Evolutionary conservation across 2,888 invertebrate genomes (phyloP), one percentile per base, ranked within the genome.

Genomic region (Syrphus vitripennis): DNA sequence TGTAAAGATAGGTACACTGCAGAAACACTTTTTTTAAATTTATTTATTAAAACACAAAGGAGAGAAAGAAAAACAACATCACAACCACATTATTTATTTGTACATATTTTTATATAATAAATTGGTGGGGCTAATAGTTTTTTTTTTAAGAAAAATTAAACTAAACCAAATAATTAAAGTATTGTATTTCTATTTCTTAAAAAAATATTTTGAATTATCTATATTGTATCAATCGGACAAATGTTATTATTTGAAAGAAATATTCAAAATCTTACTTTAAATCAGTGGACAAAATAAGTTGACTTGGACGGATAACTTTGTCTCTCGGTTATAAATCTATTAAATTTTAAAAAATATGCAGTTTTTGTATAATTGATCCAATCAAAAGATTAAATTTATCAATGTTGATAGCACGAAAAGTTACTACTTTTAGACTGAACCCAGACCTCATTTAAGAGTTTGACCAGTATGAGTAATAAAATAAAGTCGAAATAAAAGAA

Each of bases 41-140:
- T 72, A 24, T 45, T 53, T 19, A 4, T 21, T 31, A 50, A 14
- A 14, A 14, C 14, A 50, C n/a, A 48, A 65, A 24, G 7, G 29
- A 6, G 5, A 4, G 3, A 42, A 26, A 21, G 53, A 65, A 61
- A 67, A 82, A 77, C 48, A 76, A 77, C 77, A 77, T 83, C 83
- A 83, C 83, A 83, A 83, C 80, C 79, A 79, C 80, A 80, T 83
- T 81, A 80, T 59, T 61, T 59, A 61, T 63, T 55, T 55, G 40
- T 67, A 29, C 55, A 26, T 14, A 26, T 21, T 24, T 24, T 21
- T 16, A 14, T 45, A 3, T 29, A 45, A 29, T 16, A 55, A 55
- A 71, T 40, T 65, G 45, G 40, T 40, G 26, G 63, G 48, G 12
- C 34, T 40, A 26, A 16, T 40, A 70, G 6, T 45, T 10, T 42